Evolutionary conservation across 2,888 invertebrate species (phyloP).

Genomic region (Tetrapedia diversipes): DNA sequence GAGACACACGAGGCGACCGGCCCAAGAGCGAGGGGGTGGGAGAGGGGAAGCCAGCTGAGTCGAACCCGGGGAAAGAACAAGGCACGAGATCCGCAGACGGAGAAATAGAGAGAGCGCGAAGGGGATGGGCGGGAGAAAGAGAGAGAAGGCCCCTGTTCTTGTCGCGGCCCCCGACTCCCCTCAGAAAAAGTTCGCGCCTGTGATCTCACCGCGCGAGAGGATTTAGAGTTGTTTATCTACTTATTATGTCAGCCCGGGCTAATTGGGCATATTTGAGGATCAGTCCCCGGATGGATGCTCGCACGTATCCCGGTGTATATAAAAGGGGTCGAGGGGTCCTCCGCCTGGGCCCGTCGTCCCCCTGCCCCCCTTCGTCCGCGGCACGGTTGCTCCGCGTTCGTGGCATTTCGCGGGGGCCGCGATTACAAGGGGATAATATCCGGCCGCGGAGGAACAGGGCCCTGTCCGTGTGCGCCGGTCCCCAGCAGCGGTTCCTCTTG

Average conservation of each 20-base stretch:
- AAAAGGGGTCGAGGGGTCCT: conserved; percentile 44
- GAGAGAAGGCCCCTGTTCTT: conserved; percentile 57
- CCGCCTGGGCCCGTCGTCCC: too few relatives aligned
- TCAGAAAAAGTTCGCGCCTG: conserved; percentile 75
- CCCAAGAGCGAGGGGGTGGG: not conserved
- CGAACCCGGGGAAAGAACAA: too few relatives aligned
- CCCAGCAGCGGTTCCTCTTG: conserved; percentile 20
- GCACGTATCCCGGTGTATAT: conserved; percentile 71
- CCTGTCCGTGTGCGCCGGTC: not conserved
- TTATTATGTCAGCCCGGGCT: conserved; percentile 80
- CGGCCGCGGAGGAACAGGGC: conserved; percentile 36
- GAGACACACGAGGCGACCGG: conserved; percentile 38
- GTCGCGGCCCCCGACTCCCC: conserved; percentile 36
- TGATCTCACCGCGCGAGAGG: conserved; percentile 78
- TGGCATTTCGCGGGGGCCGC: conserved; percentile 64
- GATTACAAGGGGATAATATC: conserved; percentile 70
- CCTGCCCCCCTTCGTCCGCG: conserved; percentile 30
- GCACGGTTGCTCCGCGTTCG: conserved; percentile 50
- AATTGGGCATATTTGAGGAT: conserved; percentile 80
- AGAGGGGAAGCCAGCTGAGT: conserved; percentile 1
- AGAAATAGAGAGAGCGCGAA: not conserved
- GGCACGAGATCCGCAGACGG: too few relatives aligned
- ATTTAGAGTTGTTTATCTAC: conserved; percentile 80
- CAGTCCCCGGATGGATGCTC: conserved; percentile 69
- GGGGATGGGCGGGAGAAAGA: conserved; percentile 24